Base-by-base conservation (phyloP, 2,888 invertebrate species). In the Unio pictorum region DNA sequence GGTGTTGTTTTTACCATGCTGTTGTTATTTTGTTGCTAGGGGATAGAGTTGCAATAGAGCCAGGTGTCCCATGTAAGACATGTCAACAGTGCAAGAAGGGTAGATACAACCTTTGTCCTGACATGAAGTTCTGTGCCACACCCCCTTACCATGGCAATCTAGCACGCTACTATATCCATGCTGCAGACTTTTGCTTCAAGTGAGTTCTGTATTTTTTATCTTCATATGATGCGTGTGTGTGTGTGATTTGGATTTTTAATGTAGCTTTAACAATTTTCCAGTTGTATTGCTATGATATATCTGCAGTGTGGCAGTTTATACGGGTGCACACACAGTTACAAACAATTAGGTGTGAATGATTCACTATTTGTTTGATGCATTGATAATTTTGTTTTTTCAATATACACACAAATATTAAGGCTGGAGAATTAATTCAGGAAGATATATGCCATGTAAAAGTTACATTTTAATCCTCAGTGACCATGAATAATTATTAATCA, bases 21-120 rank as follows among this genome's bases (percentile, higher is more conserved):
- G 20, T 63, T 58, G 18, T 34, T 63, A 64, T 60, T 26, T 20
- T 6, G 55, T 28, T 69, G 74, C 1, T 69, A 86, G 97, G 97
- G 3, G 98, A 98, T 91, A 93, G 97, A 78, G 97, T 98, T 5
- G 97, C 97, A 1, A 94, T 98, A 79, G 98, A 98, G 91, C 98
- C 98, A 0, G 98, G 97, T 15, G 94, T 96, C 11, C 86, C 89
- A 8, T 99, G 98, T 87, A 93, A 96, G 68, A 90, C 91, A 67
- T 99, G 98, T 89, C 92, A 93, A 61, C 94, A 93, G 89, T 99
- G 98, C 91, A 96, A 96, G 91, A 92, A 91, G 71, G 98, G 98
- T 59, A 92, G 93, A 72, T 99, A 99, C 91, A 96, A 99, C 91
- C 92, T 98, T 61, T 99, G 99, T 81, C 92, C 93, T 0, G 95